Evolutionary conservation across 1,140 invertebrate species (phyloP), one percentile per base, ranked within the genome.

Genomic region (Octopus bimaculoides): DNA sequence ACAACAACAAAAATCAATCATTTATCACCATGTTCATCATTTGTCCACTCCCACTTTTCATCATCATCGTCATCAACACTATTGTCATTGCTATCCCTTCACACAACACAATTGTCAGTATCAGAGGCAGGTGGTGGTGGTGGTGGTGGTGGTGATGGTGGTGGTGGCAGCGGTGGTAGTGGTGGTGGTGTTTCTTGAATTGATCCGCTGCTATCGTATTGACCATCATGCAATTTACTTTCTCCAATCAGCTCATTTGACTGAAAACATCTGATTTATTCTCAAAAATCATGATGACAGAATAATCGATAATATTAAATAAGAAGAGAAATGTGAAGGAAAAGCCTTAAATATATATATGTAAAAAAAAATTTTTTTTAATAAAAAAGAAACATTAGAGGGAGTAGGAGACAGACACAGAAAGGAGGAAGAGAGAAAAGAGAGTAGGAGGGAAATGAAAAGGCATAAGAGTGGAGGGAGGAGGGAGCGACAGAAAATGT

Each of bases 391-490:
- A 41, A 41, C 26, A 41, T 41, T 41, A 41, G 26, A 41, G 26
- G 26, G 26, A 41, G 26, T 41, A 41, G 26, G 26, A 41, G 26
- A 61, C 56, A 61, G 17, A 61, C 56, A 61, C 1, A 41, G 26
- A 41, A 41, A 41, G 26, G 52, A 52, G 52, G 55, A 17, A 55
- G 61, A 77, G 79, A 80, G 74, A 80, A 73, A 17, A 76, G 52
- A 55, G 52, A 80, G 52, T 10, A 17, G 17, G 56, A 61, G 56
- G 17, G 56, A 61, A 17, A 61, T 1, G 17, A 61, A 17, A 61
- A 17, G 56, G 17, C 9, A 61, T 9, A 61, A 3, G 17, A 17
- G 17, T 9, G 17, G 56, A 54, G 17, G 54, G n/a, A 61, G 75
- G 74, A 61, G 53, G 52, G 17, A 56, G 54, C 14, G 26, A 53